A percentile compares a stretch with the other conserved stretches of the same genome.
phyloP scores from a whole-genome alignment of 2,888 invertebrate species.

The Cylloceria caligata region DNA sequence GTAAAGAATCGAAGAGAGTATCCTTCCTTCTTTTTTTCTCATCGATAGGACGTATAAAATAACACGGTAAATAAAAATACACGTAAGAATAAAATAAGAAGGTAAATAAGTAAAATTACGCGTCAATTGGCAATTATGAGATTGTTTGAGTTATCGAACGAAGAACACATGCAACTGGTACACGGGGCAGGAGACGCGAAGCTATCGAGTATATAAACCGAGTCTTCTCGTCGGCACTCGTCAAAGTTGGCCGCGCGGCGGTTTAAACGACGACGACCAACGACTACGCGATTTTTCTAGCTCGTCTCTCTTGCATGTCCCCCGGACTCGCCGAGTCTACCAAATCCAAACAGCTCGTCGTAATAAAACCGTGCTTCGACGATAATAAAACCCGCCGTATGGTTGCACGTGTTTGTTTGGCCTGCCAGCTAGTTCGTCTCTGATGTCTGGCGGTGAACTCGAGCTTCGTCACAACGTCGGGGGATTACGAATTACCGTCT shows the following conservation, averaged over 20 bases:
- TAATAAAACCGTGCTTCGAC: conserved; percentile 78
- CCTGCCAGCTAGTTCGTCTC: conserved; percentile 73
- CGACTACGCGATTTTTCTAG: conserved; percentile 31
- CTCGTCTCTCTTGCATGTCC: conserved; percentile 46
- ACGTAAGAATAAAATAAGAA: too few relatives aligned
- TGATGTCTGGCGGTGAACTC: conserved; percentile 73
- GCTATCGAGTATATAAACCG: conserved; percentile 22
- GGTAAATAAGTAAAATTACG: too few relatives aligned
- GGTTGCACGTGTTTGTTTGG: conserved; percentile 78
- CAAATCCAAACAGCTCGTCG: conserved; percentile 78
- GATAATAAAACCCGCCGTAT: conserved; percentile 79
- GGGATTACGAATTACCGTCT: conserved; percentile 67
- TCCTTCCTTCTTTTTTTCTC: too few relatives aligned
- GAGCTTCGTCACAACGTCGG: conserved; percentile 48
- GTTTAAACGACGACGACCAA: conserved; percentile 15
- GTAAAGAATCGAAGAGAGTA: too few relatives aligned
- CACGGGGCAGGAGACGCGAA: conserved; percentile 1
- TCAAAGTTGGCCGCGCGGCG: conserved; percentile 49
- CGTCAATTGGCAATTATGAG: neutral
- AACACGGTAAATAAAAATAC: too few relatives aligned
- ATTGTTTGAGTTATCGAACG: neutral
- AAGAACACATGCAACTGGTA: neutral
- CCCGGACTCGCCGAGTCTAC: conserved; percentile 70
- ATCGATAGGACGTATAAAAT: too few relatives aligned
- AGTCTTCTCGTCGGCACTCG: conserved; percentile 53